Evolutionary conservation across 1,140 invertebrate species (phyloP).

Genomic region (Drosophila ananassae): DNA sequence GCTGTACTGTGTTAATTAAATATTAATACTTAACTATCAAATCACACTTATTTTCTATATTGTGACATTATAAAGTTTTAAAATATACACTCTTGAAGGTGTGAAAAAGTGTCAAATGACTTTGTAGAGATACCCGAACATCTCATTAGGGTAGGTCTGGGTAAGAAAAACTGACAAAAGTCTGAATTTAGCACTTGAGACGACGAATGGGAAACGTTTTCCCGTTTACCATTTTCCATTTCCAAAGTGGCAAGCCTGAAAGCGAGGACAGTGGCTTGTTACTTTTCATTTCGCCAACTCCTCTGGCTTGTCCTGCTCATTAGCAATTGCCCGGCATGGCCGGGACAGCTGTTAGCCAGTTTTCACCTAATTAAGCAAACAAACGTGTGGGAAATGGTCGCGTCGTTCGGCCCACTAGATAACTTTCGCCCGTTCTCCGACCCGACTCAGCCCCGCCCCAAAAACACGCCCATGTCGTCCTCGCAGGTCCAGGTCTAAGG

Average conservation of each 20-base stretch:
- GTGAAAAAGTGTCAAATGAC: not conserved
- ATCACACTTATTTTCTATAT: too few species aligned
- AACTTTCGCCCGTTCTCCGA: conserved; percentile 58
- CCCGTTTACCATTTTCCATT: conserved; percentile 53
- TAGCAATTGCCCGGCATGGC: conserved; percentile 64
- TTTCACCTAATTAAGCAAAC: conserved; percentile 81
- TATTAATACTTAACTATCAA: too few species aligned
- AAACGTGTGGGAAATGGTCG: conserved; percentile 76
- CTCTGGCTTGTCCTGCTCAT: conserved; percentile 75
- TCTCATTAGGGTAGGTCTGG: conserved; percentile 29
- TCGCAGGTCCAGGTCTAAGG: conserved; percentile 17
- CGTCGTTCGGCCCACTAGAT: conserved; percentile 30
- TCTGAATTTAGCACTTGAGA: conserved; percentile 69
- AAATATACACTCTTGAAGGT: not conserved
- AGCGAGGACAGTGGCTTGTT: conserved; percentile 64
- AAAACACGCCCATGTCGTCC: conserved; percentile 40
- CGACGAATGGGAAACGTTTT: conserved; percentile 55
- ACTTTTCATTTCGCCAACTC: conserved; percentile 78
- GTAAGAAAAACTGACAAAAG: conserved; percentile 37
- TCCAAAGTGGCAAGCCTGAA: conserved; percentile 54
- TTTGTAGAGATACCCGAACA: not conserved
- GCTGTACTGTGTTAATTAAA: too few species aligned
- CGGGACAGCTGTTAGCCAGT: conserved; percentile 74
- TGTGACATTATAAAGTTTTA: not conserved
- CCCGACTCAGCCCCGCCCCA: conserved; percentile 13